Conservation (phyloP, 2,888 invertebrate species). For the Rhamnusium bicolor region DNA sequence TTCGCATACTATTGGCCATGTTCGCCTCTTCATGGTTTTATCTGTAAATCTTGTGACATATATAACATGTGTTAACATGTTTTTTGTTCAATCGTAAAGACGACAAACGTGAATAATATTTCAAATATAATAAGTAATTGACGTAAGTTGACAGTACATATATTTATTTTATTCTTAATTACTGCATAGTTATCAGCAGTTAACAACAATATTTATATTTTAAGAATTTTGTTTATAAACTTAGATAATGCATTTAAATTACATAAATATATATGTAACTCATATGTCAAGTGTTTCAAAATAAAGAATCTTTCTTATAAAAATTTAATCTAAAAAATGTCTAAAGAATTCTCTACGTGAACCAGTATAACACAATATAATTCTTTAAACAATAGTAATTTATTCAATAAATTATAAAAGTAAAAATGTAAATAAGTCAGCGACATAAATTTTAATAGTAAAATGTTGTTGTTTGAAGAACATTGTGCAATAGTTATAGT, state of each 20-base stretch:
- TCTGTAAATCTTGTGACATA: too few species aligned
- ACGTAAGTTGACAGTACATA: slow-evolving; percentile 6
- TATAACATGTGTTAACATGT: too few species aligned
- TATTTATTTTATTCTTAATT: slow-evolving; percentile 1
- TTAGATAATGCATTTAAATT: slow-evolving; percentile 5
- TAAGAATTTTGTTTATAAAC: slow-evolving; percentile 7
- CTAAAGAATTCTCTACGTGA: not conserved
- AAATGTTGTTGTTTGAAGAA: slow-evolving; percentile 47
- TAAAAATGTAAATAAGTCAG: slow-evolving; percentile 46
- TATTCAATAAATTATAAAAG: slow-evolving; percentile 38
- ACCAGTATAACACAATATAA: slow-evolving; percentile 16
- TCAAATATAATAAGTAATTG: too few species aligned
- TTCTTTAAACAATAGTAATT: slow-evolving; percentile 38
- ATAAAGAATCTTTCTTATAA: not conserved
- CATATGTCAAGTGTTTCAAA: not conserved
- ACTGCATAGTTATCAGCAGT: slow-evolving; percentile 7
- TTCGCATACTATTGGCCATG: too few species aligned
- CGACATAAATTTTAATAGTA: slow-evolving; percentile 43
- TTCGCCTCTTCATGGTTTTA: too few species aligned
- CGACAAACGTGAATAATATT: too few species aligned
- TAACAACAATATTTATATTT: slow-evolving; percentile 10
- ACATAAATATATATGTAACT: not conserved
- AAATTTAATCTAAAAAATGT: not conserved
- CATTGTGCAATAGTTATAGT: slow-evolving; percentile 47
- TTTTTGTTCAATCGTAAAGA: too few species aligned